Evolutionary conservation across 2,888 invertebrate species (phyloP).

Genomic region (Cerastis leucographa): DNA sequence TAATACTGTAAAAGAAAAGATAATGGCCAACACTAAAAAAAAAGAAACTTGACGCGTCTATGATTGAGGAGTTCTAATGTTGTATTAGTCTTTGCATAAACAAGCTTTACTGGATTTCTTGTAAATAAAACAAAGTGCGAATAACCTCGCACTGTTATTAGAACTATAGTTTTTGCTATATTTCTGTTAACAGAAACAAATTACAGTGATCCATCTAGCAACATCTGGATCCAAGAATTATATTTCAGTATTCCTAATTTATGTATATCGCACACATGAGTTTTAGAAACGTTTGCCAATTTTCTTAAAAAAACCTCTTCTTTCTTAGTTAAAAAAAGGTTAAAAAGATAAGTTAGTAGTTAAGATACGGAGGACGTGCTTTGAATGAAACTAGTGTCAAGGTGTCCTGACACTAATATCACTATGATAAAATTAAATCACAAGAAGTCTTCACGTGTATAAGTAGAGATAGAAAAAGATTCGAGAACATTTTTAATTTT

Average conservation of each 20-base stretch:
- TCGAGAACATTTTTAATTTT: background rate
- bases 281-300: conserved; percentile 22
- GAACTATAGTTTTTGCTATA: conserved; percentile 15
- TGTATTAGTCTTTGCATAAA: background rate
- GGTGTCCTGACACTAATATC: conserved; percentile 82
- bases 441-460: conserved; percentile 61
- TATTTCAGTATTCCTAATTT: conserved; percentile 34
- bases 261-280: conserved; percentile 22
- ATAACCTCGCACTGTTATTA: conserved; percentile 12
- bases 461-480: conserved; percentile 61
- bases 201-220: conserved; percentile 46
- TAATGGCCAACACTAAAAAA: background rate
- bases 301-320: conserved; percentile 30
- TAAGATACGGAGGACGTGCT: conserved; percentile 74
- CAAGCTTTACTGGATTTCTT: background rate
- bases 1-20: background rate
- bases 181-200: conserved; percentile 39
- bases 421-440: conserved; percentile 85
- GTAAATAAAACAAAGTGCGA: background rate
- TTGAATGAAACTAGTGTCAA: conserved; percentile 68
- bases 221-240: conserved; percentile 45
- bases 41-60: no score
- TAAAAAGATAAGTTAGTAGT: conserved; percentile 66
- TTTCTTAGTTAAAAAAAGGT: conserved; percentile 48
- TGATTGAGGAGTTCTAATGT: background rate